Base-by-base conservation (phyloP, 1,140 invertebrate species). In the Lepidurus arcticus region DNA sequence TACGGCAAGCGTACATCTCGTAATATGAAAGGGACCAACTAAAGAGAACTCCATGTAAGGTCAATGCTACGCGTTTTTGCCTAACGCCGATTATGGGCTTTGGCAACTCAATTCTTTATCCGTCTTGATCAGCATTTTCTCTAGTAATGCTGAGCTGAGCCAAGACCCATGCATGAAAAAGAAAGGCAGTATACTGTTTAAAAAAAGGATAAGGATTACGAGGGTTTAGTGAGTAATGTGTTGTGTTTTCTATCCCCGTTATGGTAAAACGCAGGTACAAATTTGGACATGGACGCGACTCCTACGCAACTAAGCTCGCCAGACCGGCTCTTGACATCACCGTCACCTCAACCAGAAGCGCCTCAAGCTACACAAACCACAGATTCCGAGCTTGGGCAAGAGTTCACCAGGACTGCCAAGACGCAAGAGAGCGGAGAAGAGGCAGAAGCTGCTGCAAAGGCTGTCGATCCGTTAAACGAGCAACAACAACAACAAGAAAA, bases 231-330 rank as follows among this genome's bases (percentile, higher is more conserved):
- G 53, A 65, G 13, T 65, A 65, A 65, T 65, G 53, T 65, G 53
- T 65, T 13, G 13, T 65, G 53, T 65, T 65, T 9, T 65, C 53
- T 10, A 34, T 65, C n/a, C 53, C 53, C 13, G 53, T 65, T 65
- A 65, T 65, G 53, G 53, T 65, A 65, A 65, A 65, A 65, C 34
- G 34, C 34, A 34, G 53, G 53, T 65, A 65, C 53, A 21, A 16
- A 65, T 65, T 65, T 65, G 53, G 53, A 65, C 53, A 16, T 21
- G 21, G 53, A 13, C 6, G 53, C 53, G 53, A 65, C 53, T 65
- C 53, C 53, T 65, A 65, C 53, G 53, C 53, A 65, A 65, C n/a
- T 65, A 65, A 65, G 21, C 53, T 65, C 53, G 53, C 21, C 53
- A 65, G 53, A 65, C 53, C 16, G 53, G 53, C 8, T 65, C 53